Evolutionary conservation across 2,113 vertebrate species (phyloP).

Genomic region (Gobiocypris rarus): DNA sequence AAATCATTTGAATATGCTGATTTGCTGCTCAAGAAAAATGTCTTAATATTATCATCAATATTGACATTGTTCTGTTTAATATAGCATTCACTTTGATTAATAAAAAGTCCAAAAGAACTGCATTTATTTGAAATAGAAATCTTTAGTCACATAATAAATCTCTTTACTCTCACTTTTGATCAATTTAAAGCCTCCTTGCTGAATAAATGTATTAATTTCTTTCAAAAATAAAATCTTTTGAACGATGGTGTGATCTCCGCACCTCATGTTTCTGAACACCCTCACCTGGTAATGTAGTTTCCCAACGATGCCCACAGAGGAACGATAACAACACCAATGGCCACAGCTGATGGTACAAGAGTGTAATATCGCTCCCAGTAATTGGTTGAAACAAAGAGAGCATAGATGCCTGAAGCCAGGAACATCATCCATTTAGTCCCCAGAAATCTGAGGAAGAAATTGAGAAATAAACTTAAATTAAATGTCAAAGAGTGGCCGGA

Average conservation of each 20-base stretch:
- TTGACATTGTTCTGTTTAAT: neutral
- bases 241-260: neutral
- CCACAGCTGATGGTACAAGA: constrained; percentile 89
- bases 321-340: constrained; percentile 89
- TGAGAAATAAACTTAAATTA: neutral
- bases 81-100: neutral
- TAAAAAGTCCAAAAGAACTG: too few species aligned
- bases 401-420: constrained; percentile 89
- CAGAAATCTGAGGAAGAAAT: constrained; percentile 80
- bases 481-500: neutral
- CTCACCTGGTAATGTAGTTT: constrained; percentile 87
- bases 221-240: neutral
- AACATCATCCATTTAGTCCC: constrained; percentile 99
- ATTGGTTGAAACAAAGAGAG: constrained; percentile 96
- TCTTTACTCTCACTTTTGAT: too few species aligned
- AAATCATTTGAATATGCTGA: neutral
- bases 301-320: constrained; percentile 94
- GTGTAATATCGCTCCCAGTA: constrained; percentile 99
- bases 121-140: too few species aligned
- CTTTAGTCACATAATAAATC: too few species aligned
- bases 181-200: too few species aligned
- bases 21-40: neutral
- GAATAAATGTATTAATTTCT: neutral
- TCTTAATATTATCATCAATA: neutral
- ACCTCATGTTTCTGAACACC: neutral